These are phyloP conservation scores for Triplophysa siluroides DNA, from an alignment of 2,113 vertebrate species.

Conservation along the genomic window DNA sequence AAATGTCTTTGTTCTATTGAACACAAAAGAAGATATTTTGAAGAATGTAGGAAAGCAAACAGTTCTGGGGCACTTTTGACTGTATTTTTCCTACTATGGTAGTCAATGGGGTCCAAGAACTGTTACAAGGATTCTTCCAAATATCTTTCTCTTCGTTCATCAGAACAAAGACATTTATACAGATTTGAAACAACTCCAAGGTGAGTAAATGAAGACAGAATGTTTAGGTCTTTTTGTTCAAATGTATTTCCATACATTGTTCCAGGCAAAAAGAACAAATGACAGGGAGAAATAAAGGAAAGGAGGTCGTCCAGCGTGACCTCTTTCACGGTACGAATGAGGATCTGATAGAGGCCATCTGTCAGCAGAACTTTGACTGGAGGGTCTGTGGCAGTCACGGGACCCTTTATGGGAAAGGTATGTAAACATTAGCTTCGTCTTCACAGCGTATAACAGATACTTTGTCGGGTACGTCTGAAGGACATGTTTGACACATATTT, in stretches of 20 bases:
- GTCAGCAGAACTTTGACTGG: slow-evolving; percentile 84
- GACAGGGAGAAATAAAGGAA: slow-evolving; percentile 69
- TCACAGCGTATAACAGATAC: background rate
- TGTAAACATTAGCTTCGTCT: background rate
- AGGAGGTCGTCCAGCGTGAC: slow-evolving; percentile 66
- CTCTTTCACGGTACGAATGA: slow-evolving; percentile 77
- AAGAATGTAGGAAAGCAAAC: too few relatives aligned
- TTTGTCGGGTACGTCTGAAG: too few relatives aligned
- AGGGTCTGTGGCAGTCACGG: slow-evolving; percentile 77
- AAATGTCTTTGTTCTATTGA: too few relatives aligned
- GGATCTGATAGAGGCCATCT: slow-evolving; percentile 67
- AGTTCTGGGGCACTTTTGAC: too few relatives aligned
- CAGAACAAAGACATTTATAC: too few relatives aligned
- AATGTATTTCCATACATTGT: background rate
- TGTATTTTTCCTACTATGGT: too few relatives aligned
- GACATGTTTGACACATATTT: background rate
- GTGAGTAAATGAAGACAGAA: too few relatives aligned
- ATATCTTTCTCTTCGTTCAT: too few relatives aligned
- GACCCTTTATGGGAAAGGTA: slow-evolving; percentile 80
- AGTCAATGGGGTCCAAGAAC: too few relatives aligned
- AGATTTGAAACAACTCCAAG: too few relatives aligned
- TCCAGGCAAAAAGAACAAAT: slow-evolving; percentile 82
- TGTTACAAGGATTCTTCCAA: too few relatives aligned
- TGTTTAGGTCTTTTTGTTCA: background rate
- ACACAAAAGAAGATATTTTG: too few relatives aligned